Evolutionary conservation across 2,797 vertebrate species (phyloP), one percentile per base, ranked within the genome.

Genomic region (Labeo calbasu): DNA sequence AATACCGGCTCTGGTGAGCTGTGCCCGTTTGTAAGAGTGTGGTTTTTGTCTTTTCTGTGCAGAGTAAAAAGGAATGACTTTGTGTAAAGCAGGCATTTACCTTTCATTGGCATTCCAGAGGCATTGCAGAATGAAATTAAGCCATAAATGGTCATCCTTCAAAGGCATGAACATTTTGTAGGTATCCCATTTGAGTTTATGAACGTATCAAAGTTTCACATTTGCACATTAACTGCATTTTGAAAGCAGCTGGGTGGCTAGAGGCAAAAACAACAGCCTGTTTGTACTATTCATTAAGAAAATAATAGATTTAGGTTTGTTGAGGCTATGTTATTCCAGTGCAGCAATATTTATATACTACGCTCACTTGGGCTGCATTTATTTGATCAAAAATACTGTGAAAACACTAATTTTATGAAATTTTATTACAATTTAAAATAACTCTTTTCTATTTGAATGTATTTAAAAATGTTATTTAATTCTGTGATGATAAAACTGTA

Each of bases 221-320:
- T 32, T 48, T 57, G 53, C 55, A 53, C n/a, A 36, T 21, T 43
- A 77, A 59, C 65, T 77, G 53, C 32, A 71, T 28, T 51, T 61
- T 61, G 4, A 59, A 68, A 66, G 68, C 73, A 87, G 79, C 40
- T 77, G 28, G 79, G 83, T 50, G 65, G 78, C 77, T 73, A 32
- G 51, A 66, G 75, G 76, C 50, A 28, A 66, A 32, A 82, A 78
- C 57, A 78, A 28, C 23, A 51, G 36, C 36, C 6, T 66, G 51
- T 86, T 77, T 81, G 17, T 86, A 69, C 61, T 70, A 65, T 36
- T 40, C 9, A 63, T 50, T 63, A 84, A 11, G n/a, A 40, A 25
- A 15, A 51, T 46, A 21, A 73, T 53, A 32, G n/a, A 66, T 77
- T 77, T 10, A 48, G 63, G 73, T 68, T 72, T 57, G 40, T 23